Percentiles rank a stretch among this genome's conserved stretches.
Conservation (phyloP, 2,888 invertebrate genomes). For the Malachius bipustulatus region DNA sequence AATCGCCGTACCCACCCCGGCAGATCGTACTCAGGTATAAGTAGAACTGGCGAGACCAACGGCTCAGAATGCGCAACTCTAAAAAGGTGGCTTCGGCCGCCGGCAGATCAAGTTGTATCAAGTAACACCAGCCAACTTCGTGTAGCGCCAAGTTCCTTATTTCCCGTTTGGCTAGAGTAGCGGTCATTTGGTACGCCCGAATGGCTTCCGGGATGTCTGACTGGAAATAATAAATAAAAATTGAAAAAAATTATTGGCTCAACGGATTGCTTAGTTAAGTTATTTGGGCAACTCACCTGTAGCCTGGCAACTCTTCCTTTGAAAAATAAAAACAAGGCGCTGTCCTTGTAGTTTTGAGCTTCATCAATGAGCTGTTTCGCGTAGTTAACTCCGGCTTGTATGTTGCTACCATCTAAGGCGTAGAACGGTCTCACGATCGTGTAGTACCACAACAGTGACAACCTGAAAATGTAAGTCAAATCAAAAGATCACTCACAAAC, state of each 20-base stretch:
- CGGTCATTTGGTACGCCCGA: slow-evolving; percentile 44
- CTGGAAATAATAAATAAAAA: slow-evolving; percentile 34
- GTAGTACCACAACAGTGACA: slow-evolving; percentile 54
- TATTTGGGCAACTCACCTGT: slow-evolving; percentile 39
- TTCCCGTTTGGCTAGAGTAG: slow-evolving; percentile 44
- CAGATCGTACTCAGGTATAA: slow-evolving; percentile 45
- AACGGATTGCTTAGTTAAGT: background rate
- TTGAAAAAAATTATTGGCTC: background rate
- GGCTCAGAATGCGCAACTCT: slow-evolving; percentile 45
- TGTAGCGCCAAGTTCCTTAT: slow-evolving; percentile 46
- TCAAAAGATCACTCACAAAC: too few species aligned
- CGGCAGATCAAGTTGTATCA: slow-evolving; percentile 47
- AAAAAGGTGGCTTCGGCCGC: slow-evolving; percentile 42
- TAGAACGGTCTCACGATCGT: slow-evolving; percentile 57
- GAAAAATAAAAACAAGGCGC: slow-evolving; percentile 56
- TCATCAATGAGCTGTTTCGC: slow-evolving; percentile 43
- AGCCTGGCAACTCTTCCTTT: slow-evolving; percentile 48
- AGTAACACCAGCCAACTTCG: slow-evolving; percentile 56
- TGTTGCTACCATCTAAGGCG: slow-evolving; percentile 48
- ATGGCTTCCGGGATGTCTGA: slow-evolving; percentile 47
- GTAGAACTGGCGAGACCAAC: slow-evolving; percentile 56
- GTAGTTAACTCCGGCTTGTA: slow-evolving; percentile 44
- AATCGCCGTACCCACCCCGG: slow-evolving; percentile 26
- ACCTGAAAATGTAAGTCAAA: too few species aligned
- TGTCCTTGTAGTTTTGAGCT: slow-evolving; percentile 43